These are phyloP conservation scores for Rotaria socialis DNA, from an alignment of 2,888 invertebrate genomes.

Conservation along the genomic window DNA sequence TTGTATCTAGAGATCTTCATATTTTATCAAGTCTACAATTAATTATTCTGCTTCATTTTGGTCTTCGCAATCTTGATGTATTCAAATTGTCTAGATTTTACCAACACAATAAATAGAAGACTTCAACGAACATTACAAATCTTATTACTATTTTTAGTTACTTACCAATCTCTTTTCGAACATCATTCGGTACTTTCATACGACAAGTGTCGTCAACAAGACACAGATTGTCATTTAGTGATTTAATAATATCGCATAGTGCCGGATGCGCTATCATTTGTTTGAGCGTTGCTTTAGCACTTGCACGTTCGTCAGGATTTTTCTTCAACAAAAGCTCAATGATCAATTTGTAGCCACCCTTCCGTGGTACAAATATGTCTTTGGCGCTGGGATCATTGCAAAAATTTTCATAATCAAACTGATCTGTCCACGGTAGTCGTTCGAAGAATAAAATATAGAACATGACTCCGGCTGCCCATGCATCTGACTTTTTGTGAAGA, in stretches of 20 bases:
- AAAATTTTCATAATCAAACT: background rate
- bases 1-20: too few relatives aligned
- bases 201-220: background rate
- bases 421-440: background rate
- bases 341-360: background rate
- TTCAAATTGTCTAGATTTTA: too few relatives aligned
- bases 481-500: background rate
- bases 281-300: background rate
- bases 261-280: background rate
- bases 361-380: background rate
- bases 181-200: background rate
- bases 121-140: background rate
- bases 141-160: background rate
- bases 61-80: too few relatives aligned
- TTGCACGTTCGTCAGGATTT: background rate
- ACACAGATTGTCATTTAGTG: background rate
- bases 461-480: constrained; percentile 3
- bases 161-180: background rate
- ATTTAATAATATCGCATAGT: background rate
- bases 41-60: too few relatives aligned
- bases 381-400: background rate
- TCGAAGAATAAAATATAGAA: background rate
- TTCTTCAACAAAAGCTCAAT: background rate
- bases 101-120: too few relatives aligned
- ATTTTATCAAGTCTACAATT: too few relatives aligned